Base-by-base conservation (phyloP, 2,113 vertebrate genomes). In the Cottus gobio region DNA sequence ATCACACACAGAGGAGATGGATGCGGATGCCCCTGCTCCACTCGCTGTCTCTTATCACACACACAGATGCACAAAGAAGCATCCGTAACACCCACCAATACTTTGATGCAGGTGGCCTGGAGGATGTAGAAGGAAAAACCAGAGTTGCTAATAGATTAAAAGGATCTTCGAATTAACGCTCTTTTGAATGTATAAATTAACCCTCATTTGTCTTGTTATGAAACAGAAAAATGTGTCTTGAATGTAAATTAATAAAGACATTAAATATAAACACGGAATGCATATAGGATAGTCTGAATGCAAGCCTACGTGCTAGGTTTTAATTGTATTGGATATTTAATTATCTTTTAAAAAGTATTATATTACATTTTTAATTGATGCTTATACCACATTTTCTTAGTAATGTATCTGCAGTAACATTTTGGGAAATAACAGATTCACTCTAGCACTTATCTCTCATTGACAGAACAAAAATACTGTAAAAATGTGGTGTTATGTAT, bases 101-200 rank as follows among this genome's bases (percentile, higher is more conserved):
- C 56, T 37, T 77, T 61, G 34, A 67, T 80, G 91, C 89, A 94
- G 91, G 92, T 93, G 93, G 90, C 52, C 85, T 57, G 34, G 13
- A 85, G 71, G 63, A 81, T 80, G 80, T 4, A 46, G 18, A 70
- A 42, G 12, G 10, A 57, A 63, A 64, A 85, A 66, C 7, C 7
- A n/a, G 54, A 66, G 78, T 75, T 75, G 57, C 64, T 72, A 64
- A 79, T 61, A 64, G 50, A 80, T 79, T 24, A 76, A 83, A 46
- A 78, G 52, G 11, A 88, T 79, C 57, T 46, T 87, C 7, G 7
- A 65, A 31, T 66, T 34, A n/a, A 36, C 61, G 50, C 64, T 58
- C 60, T 75, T 22, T 74, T 78, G 54, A 78, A 82, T 28, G 22
- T 60, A 34, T 42, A 84, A 85, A 81, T 87, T 71, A 79, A 31